Evolutionary conservation across 2,797 vertebrate genomes (phyloP).

Genomic region (Microchirus variegatus): DNA sequence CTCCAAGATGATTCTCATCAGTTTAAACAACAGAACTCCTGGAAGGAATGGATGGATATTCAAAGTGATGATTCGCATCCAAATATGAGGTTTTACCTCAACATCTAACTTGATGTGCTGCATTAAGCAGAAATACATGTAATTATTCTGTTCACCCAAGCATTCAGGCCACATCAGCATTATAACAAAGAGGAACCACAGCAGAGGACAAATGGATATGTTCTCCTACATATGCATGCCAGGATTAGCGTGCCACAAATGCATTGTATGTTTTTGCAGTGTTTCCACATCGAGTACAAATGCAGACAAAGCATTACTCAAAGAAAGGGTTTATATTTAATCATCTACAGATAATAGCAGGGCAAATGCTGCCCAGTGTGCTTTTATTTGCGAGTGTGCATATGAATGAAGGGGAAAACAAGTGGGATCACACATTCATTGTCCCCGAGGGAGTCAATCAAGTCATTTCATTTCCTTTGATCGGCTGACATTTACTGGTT

Average conservation of each 20-base stretch:
- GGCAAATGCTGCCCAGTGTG: constrained; percentile 22
- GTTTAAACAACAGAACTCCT: constrained; percentile 6
- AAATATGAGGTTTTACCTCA: constrained; percentile 1
- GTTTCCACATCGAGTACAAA: constrained; percentile 39
- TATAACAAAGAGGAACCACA: constrained; percentile 52
- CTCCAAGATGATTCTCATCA: background rate
- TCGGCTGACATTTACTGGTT: constrained; percentile 35
- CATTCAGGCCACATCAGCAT: constrained; percentile 66
- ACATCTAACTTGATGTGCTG: constrained; percentile 50
- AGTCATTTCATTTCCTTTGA: constrained; percentile 57
- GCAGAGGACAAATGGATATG: constrained; percentile 58
- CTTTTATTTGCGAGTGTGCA: constrained; percentile 3
- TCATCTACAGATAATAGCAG: constrained; percentile 61
- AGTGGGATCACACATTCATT: constrained; percentile 38
- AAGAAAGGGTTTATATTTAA: constrained; percentile 59
- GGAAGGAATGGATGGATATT: constrained; percentile 1
- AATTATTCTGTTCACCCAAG: constrained; percentile 65
- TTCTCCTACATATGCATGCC: constrained; percentile 46
- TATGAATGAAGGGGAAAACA: constrained; percentile 10
- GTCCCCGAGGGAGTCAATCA: constrained; percentile 53
- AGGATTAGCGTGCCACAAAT: constrained; percentile 63
- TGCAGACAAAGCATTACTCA: constrained; percentile 72
- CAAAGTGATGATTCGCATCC: background rate
- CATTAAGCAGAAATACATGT: constrained; percentile 65
- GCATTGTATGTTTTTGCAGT: constrained; percentile 53